phyloP scores from a whole-genome alignment of 2,888 invertebrate species.

The Lithophane socia region DNA sequence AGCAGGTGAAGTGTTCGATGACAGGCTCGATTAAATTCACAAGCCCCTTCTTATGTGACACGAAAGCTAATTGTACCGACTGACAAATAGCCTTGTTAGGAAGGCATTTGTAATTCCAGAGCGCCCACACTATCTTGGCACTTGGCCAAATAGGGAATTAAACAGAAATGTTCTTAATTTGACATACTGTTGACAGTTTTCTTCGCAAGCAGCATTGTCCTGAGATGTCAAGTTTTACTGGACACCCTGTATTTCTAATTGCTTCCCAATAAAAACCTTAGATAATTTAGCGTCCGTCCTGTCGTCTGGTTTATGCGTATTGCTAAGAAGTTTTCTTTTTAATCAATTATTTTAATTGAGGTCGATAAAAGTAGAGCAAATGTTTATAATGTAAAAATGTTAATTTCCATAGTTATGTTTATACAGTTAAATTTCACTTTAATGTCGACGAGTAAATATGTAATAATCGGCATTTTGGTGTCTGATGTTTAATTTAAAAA shows the following conservation, averaged over 20 bases:
- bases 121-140: conserved; percentile 28
- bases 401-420: background rate
- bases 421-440: conserved; percentile 12
- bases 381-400: conserved; percentile 6
- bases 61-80: conserved; percentile 61
- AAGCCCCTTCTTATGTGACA: conserved; percentile 55
- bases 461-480: background rate
- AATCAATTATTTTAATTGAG: conserved; percentile 7
- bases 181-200: background rate
- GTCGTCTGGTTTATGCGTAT: background rate
- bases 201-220: background rate
- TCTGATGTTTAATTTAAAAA: background rate
- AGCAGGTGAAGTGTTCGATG: conserved; percentile 68
- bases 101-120: conserved; percentile 60
- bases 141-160: conserved; percentile 8
- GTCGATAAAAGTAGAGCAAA: conserved; percentile 1
- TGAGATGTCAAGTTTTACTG: conserved; percentile 21
- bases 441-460: background rate
- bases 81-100: conserved; percentile 65
- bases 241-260: conserved; percentile 34
- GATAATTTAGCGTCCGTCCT: conserved; percentile 9
- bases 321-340: background rate
- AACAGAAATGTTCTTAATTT: conserved; percentile 16
- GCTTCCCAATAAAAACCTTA: conserved; percentile 43
- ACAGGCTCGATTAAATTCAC: conserved; percentile 63